Evolutionary conservation across 2,797 vertebrate species (phyloP).

Genomic region (Benthosema pterotum): DNA sequence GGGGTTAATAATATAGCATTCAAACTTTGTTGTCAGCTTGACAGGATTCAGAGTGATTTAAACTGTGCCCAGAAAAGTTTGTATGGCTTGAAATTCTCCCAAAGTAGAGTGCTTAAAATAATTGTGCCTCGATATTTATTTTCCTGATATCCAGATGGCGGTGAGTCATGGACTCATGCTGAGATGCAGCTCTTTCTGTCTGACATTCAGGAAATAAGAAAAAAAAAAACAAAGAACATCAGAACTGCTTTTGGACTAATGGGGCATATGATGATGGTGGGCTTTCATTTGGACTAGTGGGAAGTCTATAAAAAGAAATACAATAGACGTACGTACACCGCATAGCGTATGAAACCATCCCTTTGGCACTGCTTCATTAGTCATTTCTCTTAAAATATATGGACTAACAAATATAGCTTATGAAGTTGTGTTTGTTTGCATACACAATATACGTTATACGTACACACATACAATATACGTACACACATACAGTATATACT

Average conservation of each 20-base stretch:
- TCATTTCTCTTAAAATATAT: conserved; percentile 20
- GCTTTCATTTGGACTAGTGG: conserved; percentile 26
- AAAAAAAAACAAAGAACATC: conserved; percentile 19
- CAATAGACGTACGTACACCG: background rate
- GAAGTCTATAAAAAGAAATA: background rate
- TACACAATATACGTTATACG: too few species aligned
- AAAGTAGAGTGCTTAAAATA: background rate
- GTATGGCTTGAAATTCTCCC: conserved; percentile 1
- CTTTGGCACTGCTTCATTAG: background rate
- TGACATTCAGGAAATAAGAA: conserved; percentile 20
- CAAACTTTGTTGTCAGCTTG: background rate
- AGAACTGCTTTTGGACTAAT: conserved; percentile 32
- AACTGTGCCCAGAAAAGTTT: background rate
- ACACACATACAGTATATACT: too few species aligned
- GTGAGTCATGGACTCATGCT: conserved; percentile 42
- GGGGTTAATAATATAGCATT: background rate
- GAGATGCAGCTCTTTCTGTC: conserved; percentile 42
- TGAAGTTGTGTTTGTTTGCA: too few species aligned
- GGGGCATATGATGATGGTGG: conserved; percentile 36
- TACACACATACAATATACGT: too few species aligned
- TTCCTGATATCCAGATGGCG: conserved; percentile 15
- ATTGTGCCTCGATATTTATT: conserved; percentile 5
- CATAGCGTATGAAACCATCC: background rate
- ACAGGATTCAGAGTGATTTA: conserved; percentile 4
- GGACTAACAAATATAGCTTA: conserved; percentile 24